Conservation (phyloP, 2,888 invertebrate species). For the Dioctria rufipes region DNA sequence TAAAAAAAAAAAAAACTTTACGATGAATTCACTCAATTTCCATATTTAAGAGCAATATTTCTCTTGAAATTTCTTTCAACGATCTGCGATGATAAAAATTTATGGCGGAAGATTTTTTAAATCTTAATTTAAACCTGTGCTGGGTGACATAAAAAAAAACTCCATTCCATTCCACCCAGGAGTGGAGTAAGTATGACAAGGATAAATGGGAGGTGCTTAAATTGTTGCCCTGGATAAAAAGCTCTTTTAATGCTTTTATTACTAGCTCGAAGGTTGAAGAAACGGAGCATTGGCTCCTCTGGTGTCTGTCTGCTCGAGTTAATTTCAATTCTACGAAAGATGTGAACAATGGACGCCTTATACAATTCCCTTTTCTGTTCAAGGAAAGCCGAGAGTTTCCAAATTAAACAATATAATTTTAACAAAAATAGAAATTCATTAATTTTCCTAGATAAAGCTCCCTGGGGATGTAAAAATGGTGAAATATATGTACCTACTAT, state of each 20-base stretch:
- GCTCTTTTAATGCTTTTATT: conserved; percentile 13
- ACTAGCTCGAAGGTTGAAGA: neutral
- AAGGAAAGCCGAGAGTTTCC: neutral
- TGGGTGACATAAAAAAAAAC: neutral
- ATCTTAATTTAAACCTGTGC: conserved; percentile 15
- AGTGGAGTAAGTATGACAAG: neutral
- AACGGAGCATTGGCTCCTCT: neutral
- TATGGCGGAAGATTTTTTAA: conserved; percentile 11
- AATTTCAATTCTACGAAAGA: neutral
- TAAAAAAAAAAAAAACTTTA: conserved; percentile 3
- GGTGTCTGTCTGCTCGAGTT: too few relatives aligned
- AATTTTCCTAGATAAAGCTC: conserved; percentile 3
- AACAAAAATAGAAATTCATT: conserved; percentile 37
- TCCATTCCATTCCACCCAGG: neutral
- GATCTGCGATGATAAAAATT: conserved; percentile 10
- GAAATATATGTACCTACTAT: too few relatives aligned
- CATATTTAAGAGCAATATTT: neutral
- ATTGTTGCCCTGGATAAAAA: conserved; percentile 14
- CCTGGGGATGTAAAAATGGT: neutral
- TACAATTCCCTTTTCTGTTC: neutral
- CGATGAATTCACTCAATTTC: conserved; percentile 16
- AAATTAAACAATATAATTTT: conserved; percentile 32
- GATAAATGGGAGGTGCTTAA: conserved; percentile 18
- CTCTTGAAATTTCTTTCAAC: neutral
- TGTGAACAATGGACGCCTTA: conserved; percentile 2